Evolutionary conservation across 2,888 invertebrate species (phyloP), one percentile per base, ranked within the genome.

Genomic region (Latrodectus elegans): DNA sequence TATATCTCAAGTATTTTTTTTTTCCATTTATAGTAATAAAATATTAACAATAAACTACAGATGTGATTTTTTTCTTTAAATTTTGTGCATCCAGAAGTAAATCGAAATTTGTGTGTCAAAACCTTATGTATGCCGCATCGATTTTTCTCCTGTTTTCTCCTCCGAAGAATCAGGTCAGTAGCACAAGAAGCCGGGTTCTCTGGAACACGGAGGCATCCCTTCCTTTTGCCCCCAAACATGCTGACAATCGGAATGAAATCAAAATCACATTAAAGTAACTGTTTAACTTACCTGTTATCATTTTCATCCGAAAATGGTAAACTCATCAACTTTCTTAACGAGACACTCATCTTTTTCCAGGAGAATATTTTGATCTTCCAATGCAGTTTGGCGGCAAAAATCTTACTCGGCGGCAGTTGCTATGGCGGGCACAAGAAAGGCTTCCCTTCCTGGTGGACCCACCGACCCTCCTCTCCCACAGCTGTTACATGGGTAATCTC

Each of bases 341-440:
- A 87, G 8, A 70, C 67, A 64, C 75, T 87, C 87, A 87, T 87
- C 17, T 53, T 81, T 51, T 51, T 70, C 64, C 15, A 14, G 12
- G 17, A 12, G n/a, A 55, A 68, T 68, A 17, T 10, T 1, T 17
- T 15, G 15, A 38, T 51, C 60, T 71, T 11, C 3, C 26, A 55
- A 60, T 51, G 67, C 49, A n/a, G 64, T 51, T 26, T 38, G 26
- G 60, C 38, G 64, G 49, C 52, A 51, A 49, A 51, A 60, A 15
- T 22, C n/a, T 22, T 22, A 51, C 26, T 49, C 26, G 17, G n/a
- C 52, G 68, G 22, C 49, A 64, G 85, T 86, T 86, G 85, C 85
- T 80, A 81, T 64, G 85, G 76, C 64, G 14, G 64, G 79, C 80
- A 76, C 85, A 80, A 64, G 85, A 71, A 65, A 75, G 85, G 85